Evolutionary conservation across 2,888 invertebrate genomes (phyloP).

Genomic region (Aleiodes leptofemur): DNA sequence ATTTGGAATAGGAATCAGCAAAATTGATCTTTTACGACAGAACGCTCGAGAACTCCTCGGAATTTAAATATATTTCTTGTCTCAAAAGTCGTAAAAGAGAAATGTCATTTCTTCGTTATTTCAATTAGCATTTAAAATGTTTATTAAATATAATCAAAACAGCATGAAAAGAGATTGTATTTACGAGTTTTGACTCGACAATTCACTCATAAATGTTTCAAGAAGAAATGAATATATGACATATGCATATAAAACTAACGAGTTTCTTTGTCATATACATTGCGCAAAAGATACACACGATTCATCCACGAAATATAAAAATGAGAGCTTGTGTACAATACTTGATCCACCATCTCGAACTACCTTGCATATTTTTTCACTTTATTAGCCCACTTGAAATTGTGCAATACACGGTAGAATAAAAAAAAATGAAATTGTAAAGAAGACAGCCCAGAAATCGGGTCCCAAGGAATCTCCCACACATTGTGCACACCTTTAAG

Average conservation of each 20-base stretch:
- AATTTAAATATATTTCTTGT: not conserved
- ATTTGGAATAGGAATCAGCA: not conserved
- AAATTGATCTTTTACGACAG: no score
- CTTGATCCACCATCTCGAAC: slow-evolving; percentile 17
- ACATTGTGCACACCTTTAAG: not conserved
- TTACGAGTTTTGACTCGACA: slow-evolving; percentile 22
- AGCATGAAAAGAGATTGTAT: slow-evolving; percentile 30
- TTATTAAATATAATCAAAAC: slow-evolving; percentile 1
- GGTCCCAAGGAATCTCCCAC: not conserved
- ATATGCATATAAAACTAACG: slow-evolving; percentile 38
- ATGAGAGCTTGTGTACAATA: slow-evolving; percentile 29
- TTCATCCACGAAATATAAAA: slow-evolving; percentile 45
- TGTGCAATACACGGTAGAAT: slow-evolving; percentile 22
- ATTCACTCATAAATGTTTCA: not conserved
- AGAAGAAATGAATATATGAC: not conserved
- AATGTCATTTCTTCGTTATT: not conserved
- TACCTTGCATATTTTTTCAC: slow-evolving; percentile 26
- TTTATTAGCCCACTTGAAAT: slow-evolving; percentile 28
- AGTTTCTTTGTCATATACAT: slow-evolving; percentile 46
- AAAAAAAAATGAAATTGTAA: not conserved
- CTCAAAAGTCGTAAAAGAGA: not conserved
- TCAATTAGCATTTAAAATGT: slow-evolving; percentile 24
- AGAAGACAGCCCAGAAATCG: slow-evolving; percentile 18
- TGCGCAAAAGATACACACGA: slow-evolving; percentile 31
- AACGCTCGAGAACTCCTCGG: no score